Evolutionary conservation across 2,113 vertebrate genomes (phyloP), one percentile per base, ranked within the genome.

Genomic region (Thalassarche chlororhynchos): DNA sequence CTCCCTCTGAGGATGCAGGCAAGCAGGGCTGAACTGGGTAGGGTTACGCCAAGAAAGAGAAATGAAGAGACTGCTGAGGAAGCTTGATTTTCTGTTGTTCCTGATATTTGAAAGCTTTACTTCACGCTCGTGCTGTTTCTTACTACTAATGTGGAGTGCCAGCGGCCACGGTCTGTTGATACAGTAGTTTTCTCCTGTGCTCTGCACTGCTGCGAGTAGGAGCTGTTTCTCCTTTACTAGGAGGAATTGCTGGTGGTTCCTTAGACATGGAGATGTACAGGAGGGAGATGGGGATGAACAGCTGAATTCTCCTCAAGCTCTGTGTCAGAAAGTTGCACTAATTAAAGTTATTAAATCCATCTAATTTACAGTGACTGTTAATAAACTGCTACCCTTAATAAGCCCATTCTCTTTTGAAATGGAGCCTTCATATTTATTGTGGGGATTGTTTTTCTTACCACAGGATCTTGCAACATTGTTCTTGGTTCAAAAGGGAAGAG

Each of bases 291-390:
- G 29, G n/a, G 66, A 91, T 54, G 70, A 87, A 60, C 5, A 54
- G 49, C 25, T 74, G 58, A 93, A 90, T 88, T 93, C 46, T 96
- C n/a, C 78, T 94, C 51, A 74, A 91, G 89, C 71, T 93, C 78
- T 88, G 29, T 87, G 70, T 84, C 79, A 95, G 91, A 95, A 96
- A 95, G 58, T 85, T 89, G 61, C 52, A 36, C 91, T 96, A 96
- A 97, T 96, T 97, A 94, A 96, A 95, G 94, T 94, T 84, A 96
- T 96, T 96, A 96, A 91, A 94, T 76, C 16, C 60, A 68, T 69
- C 84, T 93, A 90, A 93, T 91, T 96, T 92, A 55, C 46, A 95
- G 89, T 52, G 71, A 81, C 75, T 97, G 94, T 78, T 97, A 96
- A 95, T 96, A 95, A 97, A 96, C 71, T 85, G 78, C 76, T 95